Conservation (phyloP, 2,888 invertebrate genomes). For the Ashinkailepas kermadecensis region DNA sequence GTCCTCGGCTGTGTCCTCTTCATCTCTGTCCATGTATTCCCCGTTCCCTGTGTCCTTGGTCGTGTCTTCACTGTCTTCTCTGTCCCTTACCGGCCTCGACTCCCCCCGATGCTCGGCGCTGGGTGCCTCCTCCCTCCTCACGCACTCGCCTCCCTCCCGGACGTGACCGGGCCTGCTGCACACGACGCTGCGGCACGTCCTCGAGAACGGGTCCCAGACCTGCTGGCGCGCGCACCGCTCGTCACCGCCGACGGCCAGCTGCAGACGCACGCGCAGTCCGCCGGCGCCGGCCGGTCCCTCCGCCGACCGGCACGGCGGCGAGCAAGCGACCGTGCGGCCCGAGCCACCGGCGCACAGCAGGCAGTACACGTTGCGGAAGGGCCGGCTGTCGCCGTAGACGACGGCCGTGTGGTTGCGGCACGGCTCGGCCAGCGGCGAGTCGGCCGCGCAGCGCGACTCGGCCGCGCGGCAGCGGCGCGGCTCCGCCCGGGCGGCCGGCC, state of each 20-base stretch:
- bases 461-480: not conserved
- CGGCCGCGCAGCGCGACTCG: not conserved
- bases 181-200: not conserved
- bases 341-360: not conserved
- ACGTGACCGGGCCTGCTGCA: not conserved
- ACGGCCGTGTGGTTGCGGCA: constrained; percentile 18
- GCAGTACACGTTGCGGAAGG: constrained; percentile 19
- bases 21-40: too few species aligned
- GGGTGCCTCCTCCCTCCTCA: too few species aligned
- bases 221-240: not conserved
- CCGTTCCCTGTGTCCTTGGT: too few species aligned
- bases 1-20: too few species aligned
- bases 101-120: too few species aligned
- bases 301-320: not conserved
- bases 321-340: not conserved
- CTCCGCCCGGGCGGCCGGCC: not conserved
- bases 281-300: not conserved
- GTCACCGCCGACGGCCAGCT: not conserved
- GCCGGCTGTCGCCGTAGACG: not conserved
- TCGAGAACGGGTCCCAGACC: not conserved
- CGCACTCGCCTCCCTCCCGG: not conserved
- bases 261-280: not conserved
- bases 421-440: not conserved
- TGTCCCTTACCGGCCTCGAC: not conserved
- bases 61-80: not conserved